phyloP scores from a whole-genome alignment of 2,797 vertebrate genomes.

The Acipenser ruthenus region DNA sequence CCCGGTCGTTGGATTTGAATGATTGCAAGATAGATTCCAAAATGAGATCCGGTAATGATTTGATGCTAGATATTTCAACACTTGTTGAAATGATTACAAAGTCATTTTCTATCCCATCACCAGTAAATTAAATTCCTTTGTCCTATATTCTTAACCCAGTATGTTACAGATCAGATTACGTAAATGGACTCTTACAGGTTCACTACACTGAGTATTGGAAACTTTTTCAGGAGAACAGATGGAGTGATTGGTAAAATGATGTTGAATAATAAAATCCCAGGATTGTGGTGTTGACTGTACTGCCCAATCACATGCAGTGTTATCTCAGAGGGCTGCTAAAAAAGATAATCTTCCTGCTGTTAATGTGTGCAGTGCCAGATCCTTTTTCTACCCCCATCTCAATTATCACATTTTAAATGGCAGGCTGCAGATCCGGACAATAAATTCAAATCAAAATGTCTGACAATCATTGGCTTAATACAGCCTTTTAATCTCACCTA shows the following conservation, averaged over 20 bases:
- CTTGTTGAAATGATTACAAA: neutral
- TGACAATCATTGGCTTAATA: too few species aligned
- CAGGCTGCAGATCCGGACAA: too few species aligned
- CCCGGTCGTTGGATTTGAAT: too few species aligned
- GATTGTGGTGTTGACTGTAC: neutral
- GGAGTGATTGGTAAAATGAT: conserved; percentile 5
- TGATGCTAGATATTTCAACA: neutral
- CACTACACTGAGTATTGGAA: neutral
- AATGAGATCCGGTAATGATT: too few species aligned
- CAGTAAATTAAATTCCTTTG: neutral
- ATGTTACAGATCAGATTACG: too few species aligned
- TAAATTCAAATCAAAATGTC: too few species aligned
- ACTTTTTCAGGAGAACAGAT: conserved; percentile 2
- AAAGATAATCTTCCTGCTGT: neutral
- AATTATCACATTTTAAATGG: conserved; percentile 6
- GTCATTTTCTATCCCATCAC: neutral
- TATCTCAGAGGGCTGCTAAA: conserved; percentile 1
- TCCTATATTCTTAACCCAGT: neutral
- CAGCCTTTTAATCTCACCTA: too few species aligned
- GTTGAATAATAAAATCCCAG: neutral
- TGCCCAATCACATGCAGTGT: neutral
- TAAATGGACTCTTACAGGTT: too few species aligned
- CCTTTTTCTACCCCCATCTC: neutral
- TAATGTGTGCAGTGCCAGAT: neutral
- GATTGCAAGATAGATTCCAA: too few species aligned